Evolutionary conservation across 2,888 invertebrate genomes (phyloP), one percentile per base, ranked within the genome.

Genomic region (Polymixis lichenea): DNA sequence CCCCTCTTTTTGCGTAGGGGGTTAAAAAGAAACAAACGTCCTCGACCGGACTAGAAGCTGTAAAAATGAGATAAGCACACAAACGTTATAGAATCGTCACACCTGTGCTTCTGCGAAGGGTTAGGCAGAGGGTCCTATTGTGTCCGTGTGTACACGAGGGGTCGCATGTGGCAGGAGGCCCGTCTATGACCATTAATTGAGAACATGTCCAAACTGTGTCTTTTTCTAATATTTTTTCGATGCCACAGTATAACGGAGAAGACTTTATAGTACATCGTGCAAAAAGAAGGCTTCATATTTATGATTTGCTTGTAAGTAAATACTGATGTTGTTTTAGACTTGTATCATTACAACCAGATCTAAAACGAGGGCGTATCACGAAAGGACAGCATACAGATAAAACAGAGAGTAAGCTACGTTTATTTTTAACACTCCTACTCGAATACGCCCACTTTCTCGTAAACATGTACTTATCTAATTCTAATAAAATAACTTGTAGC

Each of bases 71-170:
- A 68, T 67, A 55, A 75, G 49, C 67, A 75, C 58, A 49, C 49
- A 75, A 80, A 67, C 75, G 74, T 84, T 65, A 61, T 65, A 53
- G 55, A 64, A 81, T 72, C 25, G 66, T 49, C 84, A 69, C 81
- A 82, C 82, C 82, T 82, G 84, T 84, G 84, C 58, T 69, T 46
- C 51, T 69, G 32, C 9, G 69, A 80, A 84, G 81, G 84, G 81
- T 82, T 84, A 58, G 46, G 58, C 49, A 69, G 66, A 82, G 81
- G 81, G 82, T 84, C 53, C 66, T 60, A 66, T 80, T 84, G 58
- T 84, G 53, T 38, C 0, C 25, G 58, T 51, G 49, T 55, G 58
- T 43, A 78, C 51, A 70, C 32, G 69, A 84, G 66, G 84, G 81
- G 82, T 79, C 61, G 66, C 43, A 49, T 66, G 38, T 28, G 56